Conservation (phyloP, 2,888 invertebrate species). For the Papilio demoleus region DNA sequence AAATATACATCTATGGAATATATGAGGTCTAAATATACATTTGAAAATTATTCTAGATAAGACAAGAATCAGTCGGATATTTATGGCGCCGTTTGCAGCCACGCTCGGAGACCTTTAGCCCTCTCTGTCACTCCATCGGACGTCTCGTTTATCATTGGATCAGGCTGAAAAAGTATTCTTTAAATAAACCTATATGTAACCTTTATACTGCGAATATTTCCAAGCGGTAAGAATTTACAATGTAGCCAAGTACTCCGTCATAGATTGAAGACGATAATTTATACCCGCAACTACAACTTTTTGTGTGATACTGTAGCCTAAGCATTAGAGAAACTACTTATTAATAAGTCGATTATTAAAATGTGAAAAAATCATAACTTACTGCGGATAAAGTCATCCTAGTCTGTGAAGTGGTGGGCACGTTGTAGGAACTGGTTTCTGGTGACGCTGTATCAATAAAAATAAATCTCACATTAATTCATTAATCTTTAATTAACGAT, state of each 20-base stretch:
- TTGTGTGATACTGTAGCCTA: too few relatives aligned
- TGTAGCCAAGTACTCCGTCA: too few relatives aligned
- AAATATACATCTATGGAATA: constrained; percentile 21
- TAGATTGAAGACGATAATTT: too few relatives aligned
- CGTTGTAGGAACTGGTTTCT: constrained; percentile 76
- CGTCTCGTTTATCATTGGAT: constrained; percentile 65
- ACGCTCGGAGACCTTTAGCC: constrained; percentile 72
- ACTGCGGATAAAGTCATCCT: constrained; percentile 75
- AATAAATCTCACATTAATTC: not conserved
- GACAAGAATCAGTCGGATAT: constrained; percentile 39
- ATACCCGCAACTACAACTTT: too few relatives aligned
- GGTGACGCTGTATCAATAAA: constrained; percentile 72
- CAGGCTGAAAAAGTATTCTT: constrained; percentile 69
- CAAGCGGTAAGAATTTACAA: too few relatives aligned
- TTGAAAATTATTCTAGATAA: constrained; percentile 36
- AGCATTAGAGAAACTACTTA: too few relatives aligned
- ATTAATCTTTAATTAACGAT: too few relatives aligned
- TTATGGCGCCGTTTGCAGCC: constrained; percentile 75
- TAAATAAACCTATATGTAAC: too few relatives aligned
- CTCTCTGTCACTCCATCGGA: constrained; percentile 72
- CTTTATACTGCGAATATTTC: too few relatives aligned
- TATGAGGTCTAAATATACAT: constrained; percentile 6
- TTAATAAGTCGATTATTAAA: too few relatives aligned
- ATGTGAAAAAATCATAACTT: constrained; percentile 50
- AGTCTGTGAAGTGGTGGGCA: constrained; percentile 70